Conservation (phyloP, 2,113 vertebrate genomes). For the Salvelinus sp. region DNA sequence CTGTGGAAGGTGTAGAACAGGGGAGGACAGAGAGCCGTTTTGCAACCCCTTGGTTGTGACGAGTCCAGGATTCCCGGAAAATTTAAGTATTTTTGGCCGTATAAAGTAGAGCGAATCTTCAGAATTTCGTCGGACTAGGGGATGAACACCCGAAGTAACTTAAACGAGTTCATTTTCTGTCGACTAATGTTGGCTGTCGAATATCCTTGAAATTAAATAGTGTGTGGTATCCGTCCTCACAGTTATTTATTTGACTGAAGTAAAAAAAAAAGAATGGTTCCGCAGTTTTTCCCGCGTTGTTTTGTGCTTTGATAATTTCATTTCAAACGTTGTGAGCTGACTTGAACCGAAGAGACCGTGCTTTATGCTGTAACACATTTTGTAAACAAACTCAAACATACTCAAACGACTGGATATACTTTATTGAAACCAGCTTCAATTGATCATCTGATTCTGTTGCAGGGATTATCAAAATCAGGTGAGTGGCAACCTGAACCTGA, state of each 20-base stretch:
- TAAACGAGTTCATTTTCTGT: conserved; percentile 19
- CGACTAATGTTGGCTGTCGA: neutral
- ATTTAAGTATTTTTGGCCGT: conserved; percentile 30
- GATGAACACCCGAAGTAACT: conserved; percentile 19
- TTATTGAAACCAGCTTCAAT: conserved; percentile 9
- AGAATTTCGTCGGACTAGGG: conserved; percentile 14
- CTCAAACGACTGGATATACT: conserved; percentile 33
- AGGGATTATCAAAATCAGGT: conserved; percentile 21
- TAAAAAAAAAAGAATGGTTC: neutral
- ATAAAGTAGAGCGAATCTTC: conserved; percentile 28
- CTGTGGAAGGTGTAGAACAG: neutral
- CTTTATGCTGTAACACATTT: conserved; percentile 7
- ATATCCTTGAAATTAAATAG: neutral
- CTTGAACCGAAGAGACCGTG: neutral
- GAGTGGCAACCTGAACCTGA: conserved; percentile 11
- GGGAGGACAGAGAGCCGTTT: conserved; percentile 10
- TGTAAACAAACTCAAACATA: conserved; percentile 17
- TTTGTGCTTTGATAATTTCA: neutral
- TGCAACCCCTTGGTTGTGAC: neutral
- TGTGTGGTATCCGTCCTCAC: neutral
- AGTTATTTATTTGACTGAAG: neutral
- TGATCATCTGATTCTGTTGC: conserved; percentile 1
- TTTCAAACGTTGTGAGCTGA: neutral
- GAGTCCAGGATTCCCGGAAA: conserved; percentile 9
- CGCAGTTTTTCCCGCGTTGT: too few relatives aligned